phyloP scores from a whole-genome alignment of 2,113 vertebrate genomes.

The Pelvicachromis taeniatus region DNA sequence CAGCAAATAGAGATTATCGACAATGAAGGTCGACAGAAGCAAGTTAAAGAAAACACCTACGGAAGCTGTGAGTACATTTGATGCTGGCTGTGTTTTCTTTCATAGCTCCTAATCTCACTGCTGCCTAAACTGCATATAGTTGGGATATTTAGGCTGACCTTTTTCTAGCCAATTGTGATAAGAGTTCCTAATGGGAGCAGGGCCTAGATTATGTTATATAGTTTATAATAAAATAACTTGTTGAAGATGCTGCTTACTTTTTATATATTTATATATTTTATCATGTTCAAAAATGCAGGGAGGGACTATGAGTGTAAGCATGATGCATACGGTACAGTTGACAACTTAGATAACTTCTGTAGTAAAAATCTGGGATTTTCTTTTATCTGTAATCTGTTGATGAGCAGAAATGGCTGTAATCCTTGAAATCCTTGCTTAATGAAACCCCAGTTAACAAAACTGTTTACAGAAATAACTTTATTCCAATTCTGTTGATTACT shows the following conservation, averaged over 20 bases:
- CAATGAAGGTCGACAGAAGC: slow-evolving; percentile 96
- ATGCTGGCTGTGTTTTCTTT: neutral
- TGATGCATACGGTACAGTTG: neutral
- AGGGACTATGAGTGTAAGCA: neutral
- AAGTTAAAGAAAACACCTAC: slow-evolving; percentile 96
- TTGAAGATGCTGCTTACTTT: neutral
- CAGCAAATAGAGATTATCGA: slow-evolving; percentile 74
- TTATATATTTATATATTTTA: neutral
- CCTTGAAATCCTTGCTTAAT: neutral
- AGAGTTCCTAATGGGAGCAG: neutral
- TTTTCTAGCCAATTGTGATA: neutral
- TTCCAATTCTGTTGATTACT: neutral
- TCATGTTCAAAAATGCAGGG: neutral
- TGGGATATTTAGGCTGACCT: neutral
- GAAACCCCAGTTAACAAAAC: neutral
- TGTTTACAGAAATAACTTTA: neutral
- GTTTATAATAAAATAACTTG: neutral
- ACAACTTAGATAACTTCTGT: neutral
- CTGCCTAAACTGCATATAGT: neutral
- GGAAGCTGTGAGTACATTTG: slow-evolving; percentile 84
- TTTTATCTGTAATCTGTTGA: neutral
- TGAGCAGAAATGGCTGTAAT: neutral
- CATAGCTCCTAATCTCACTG: neutral
- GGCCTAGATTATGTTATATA: neutral
- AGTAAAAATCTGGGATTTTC: neutral